A percentile compares a stretch with the other conserved stretches of the same genome.
phyloP scores from a whole-genome alignment of 2,888 invertebrate genomes.

The Pristionchus japonicus region DNA sequence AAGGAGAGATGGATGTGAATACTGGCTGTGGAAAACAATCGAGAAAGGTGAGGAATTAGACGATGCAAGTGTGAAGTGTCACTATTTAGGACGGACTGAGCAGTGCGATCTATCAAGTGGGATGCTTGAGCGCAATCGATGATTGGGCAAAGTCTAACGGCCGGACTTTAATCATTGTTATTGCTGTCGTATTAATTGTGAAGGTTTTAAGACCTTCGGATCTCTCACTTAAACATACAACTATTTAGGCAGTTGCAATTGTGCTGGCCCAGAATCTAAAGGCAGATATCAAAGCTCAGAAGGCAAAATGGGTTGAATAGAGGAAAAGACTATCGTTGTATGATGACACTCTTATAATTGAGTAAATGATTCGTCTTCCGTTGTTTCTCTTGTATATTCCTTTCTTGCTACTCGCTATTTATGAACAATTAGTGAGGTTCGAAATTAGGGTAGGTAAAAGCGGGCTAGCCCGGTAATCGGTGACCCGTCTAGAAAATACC shows the following conservation, averaged over 20 bases:
- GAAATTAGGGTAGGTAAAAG: too few relatives aligned
- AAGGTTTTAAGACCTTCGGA: not conserved
- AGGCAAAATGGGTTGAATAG: conserved; percentile 4
- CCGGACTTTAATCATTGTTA: not conserved
- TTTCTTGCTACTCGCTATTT: too few relatives aligned
- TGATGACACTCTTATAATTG: not conserved
- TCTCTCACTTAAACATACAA: not conserved
- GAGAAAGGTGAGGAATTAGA: not conserved
- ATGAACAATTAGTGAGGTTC: too few relatives aligned
- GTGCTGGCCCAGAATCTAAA: conserved; percentile 13
- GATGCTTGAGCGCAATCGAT: not conserved
- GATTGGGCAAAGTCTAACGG: not conserved
- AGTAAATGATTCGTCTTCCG: not conserved
- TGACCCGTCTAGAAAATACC: too few relatives aligned
- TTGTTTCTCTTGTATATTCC: too few relatives aligned
- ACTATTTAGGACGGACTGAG: not conserved
- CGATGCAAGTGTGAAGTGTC: not conserved
- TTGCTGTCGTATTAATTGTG: not conserved
- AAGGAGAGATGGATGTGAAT: not conserved
- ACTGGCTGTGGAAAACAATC: not conserved
- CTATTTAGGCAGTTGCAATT: not conserved
- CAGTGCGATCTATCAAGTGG: not conserved
- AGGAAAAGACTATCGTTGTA: not conserved
- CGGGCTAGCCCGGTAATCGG: too few relatives aligned
- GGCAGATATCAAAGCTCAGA: not conserved